These are phyloP conservation scores for Uropetala carovei DNA, from an alignment of 2,888 invertebrate species.

Conservation along the genomic window DNA sequence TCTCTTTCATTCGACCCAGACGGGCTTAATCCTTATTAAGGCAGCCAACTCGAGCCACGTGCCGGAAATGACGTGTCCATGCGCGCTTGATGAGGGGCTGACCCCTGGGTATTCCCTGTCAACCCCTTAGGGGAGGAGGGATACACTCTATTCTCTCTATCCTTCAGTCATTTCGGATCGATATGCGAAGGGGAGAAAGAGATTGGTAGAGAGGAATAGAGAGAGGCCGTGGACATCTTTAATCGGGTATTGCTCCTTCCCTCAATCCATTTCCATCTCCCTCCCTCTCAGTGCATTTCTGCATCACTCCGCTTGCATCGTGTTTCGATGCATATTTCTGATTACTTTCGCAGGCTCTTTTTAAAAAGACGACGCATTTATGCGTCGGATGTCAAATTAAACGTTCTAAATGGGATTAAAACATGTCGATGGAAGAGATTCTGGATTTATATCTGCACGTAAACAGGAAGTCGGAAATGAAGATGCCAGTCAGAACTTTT, in stretches of 20 bases:
- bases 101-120: conserved; percentile 54
- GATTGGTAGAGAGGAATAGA: not conserved
- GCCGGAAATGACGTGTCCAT: conserved; percentile 60
- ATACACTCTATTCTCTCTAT: not conserved
- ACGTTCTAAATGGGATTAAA: too few species aligned
- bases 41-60: conserved; percentile 30
- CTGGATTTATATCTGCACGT: too few species aligned
- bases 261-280: not conserved
- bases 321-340: not conserved
- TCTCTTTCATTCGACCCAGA: conserved; percentile 29
- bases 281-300: not conserved
- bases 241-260: not conserved
- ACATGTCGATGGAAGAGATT: too few species aligned
- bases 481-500: too few species aligned
- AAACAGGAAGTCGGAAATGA: too few species aligned
- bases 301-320: not conserved
- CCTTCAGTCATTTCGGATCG: conserved; percentile 12
- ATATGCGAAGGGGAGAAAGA: conserved; percentile 10
- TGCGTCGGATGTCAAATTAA: too few species aligned
- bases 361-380: too few species aligned
- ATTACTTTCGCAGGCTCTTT: not conserved
- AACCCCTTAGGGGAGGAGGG: conserved; percentile 3
- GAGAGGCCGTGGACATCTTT: not conserved
- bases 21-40: conserved; percentile 25
- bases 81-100: conserved; percentile 39